Conservation (phyloP, 2,888 invertebrate genomes). For the Scaptomyza caliginosa region DNA sequence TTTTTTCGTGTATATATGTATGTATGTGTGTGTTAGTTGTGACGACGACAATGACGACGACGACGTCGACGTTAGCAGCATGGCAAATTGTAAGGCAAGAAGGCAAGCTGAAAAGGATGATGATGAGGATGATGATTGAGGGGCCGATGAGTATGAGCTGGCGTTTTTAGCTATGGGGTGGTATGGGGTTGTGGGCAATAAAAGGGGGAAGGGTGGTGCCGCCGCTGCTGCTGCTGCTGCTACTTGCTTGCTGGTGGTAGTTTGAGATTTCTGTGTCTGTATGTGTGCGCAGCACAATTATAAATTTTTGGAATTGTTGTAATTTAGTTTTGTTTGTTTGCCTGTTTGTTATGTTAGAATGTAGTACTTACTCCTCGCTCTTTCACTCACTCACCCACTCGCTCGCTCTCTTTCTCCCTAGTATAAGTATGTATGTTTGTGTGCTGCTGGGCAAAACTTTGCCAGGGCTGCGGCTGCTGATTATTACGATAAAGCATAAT, state of each 20-base stretch:
- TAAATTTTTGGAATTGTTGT: constrained; percentile 81
- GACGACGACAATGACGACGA: constrained; percentile 34
- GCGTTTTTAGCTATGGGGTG: constrained; percentile 8
- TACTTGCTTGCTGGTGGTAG: constrained; percentile 57
- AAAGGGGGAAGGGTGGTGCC: constrained; percentile 35
- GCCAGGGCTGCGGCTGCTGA: constrained; percentile 68
- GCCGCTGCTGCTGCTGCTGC: constrained; percentile 23
- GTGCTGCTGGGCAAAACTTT: constrained; percentile 50
- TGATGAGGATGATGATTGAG: constrained; percentile 68
- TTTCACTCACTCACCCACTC: neutral
- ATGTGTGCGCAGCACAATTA: constrained; percentile 74
- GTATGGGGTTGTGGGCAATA: neutral
- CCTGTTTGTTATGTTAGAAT: constrained; percentile 70
- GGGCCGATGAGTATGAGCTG: constrained; percentile 47
- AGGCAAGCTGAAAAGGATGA: constrained; percentile 67
- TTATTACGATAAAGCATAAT: constrained; percentile 78
- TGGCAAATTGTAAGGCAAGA: constrained; percentile 72
- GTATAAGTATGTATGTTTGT: neutral
- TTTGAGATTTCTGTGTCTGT: constrained; percentile 58
- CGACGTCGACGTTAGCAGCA: constrained; percentile 33
- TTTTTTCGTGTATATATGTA: constrained; percentile 27
- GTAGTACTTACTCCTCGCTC: constrained; percentile 38
- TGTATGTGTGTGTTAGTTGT: constrained; percentile 41
- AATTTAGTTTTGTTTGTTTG: constrained; percentile 81
- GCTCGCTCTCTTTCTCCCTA: constrained; percentile 11